Evolutionary conservation across 53 echinoderm and acorn worm genomes (phyloP), one percentile per base, ranked within the genome.

Genomic region (Paracentrotus lividus): DNA sequence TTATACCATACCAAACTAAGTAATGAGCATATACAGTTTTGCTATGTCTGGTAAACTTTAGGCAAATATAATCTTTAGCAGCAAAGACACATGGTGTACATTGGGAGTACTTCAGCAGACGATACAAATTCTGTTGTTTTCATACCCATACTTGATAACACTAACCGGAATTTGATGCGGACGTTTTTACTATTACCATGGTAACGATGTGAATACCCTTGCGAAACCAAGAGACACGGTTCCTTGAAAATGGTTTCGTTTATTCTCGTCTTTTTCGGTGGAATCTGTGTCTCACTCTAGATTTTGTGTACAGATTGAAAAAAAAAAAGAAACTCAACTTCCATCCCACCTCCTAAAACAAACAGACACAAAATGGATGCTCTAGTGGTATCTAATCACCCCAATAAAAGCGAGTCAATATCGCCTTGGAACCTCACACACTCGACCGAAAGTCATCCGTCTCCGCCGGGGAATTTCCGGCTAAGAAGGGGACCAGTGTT

Each of bases 381-480:
- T 13, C 65, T n/a, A 56, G 38, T 0, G 4, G 43, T 65, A n/a
- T 26, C 36, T 89, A 89, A 89, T 89, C 89, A 89, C 89, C 89
- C 24, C 89, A 43, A 53, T 61, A 89, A 56, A 89, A 89, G 57
- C 23, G 44, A 64, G 89, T 89, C 60, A 89, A 89, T 27, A 89
- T 6, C 43, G 44, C 32, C 43, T 20, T 64, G 64, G 89, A 33
- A 61, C 23, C 89, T 64, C 86, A 57, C 42, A 65, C 42, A 64
- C 89, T 89, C 57, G 64, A 89, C 12, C 45, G 89, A 89, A 88
- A 89, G 89, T 89, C 89, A 89, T 89, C n/a, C 89, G 65, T 89
- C 89, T 89, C 34, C 89, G 43, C 43, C 66, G 89, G 66, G 89
- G 60, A 61, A 58, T 59, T 89, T 89, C 64, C 89, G 42, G 89